These are phyloP conservation scores for Sesamia inferens DNA, from an alignment of 2,888 invertebrate genomes.

Conservation along the genomic window DNA sequence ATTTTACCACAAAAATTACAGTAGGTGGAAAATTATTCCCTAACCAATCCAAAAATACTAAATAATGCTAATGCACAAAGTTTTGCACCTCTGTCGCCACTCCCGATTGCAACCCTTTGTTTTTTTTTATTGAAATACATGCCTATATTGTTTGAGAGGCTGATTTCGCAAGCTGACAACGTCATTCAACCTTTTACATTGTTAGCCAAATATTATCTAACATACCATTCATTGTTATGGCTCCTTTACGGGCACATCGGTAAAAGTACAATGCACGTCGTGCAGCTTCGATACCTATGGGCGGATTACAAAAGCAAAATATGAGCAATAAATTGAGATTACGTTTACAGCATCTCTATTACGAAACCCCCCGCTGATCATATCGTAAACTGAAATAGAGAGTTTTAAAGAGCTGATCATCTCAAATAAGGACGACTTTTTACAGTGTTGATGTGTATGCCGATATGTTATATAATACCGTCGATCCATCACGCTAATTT, in stretches of 20 bases:
- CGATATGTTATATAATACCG: constrained; percentile 35
- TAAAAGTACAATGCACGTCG: constrained; percentile 50
- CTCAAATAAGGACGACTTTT: constrained; percentile 22
- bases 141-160: constrained; percentile 1
- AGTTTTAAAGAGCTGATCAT: constrained; percentile 21
- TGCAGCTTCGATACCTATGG: constrained; percentile 29
- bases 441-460: constrained; percentile 19
- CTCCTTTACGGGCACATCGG: constrained; percentile 17
- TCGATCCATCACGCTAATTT: constrained; percentile 45
- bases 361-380: constrained; percentile 33
- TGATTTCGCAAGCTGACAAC: constrained; percentile 12
- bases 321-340: constrained; percentile 39
- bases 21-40: too few relatives aligned
- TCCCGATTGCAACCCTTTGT: too few relatives aligned
- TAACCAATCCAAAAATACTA: too few relatives aligned
- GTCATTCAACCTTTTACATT: constrained; percentile 21
- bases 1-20: too few relatives aligned
- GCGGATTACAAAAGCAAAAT: constrained; percentile 40
- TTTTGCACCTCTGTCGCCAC: too few relatives aligned
- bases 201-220: constrained; percentile 34
- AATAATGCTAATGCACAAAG: too few relatives aligned
- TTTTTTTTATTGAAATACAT: not conserved
- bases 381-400: constrained; percentile 36
- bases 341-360: constrained; percentile 38
- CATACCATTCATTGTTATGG: constrained; percentile 28